Base-by-base conservation (phyloP, 2,113 vertebrate genomes). In the Bos javanicus region DNA sequence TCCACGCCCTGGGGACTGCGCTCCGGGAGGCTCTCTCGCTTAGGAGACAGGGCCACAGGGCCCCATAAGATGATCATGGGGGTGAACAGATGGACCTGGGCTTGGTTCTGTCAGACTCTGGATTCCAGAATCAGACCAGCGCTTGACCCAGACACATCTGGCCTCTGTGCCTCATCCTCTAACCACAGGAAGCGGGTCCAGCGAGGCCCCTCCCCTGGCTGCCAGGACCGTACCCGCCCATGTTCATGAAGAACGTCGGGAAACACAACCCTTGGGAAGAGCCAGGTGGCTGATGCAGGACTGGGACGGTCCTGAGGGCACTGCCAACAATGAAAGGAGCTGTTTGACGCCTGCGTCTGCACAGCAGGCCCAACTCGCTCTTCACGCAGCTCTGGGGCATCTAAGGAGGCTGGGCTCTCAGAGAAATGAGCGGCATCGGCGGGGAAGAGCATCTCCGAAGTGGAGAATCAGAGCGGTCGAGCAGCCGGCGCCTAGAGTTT, bases 61-160 rank as follows among this genome's bases (percentile, higher is more conserved):
- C 7, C 12, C 57, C 0, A 0, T 2, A 2, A 9, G 16, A 9
- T 0, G 1, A 23, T 8, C 33, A 17, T 4, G 0, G 1, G 13
- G 7, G 11, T 6, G 9, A 23, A 2, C 16, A 13, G 33, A 36
- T 7, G 52, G 7, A 7, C n/a, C 10, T 0, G 1, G 13, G 52
- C 14, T 10, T 28, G n/a, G 12, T 5, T 16, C 13, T 13, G 0
- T 0, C 1, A 25, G 80, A 82, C 28, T 48, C 36, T 23, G 52
- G 9, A 11, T 28, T 52, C 50, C 50, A n/a, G 39, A 46, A 12
- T 21, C 30, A 2, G 25, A 36, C 25, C 43, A 17, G 54, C 2
- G 5, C 2, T 78, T 52, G 33, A 6, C 10, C 3, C 14, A 17
- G 4, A 10, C 9, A 39, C 14, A 2, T 15, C 15, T 0, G 5